phyloP scores from a whole-genome alignment of 2,113 vertebrate species.

The Serilophus lunatus region DNA sequence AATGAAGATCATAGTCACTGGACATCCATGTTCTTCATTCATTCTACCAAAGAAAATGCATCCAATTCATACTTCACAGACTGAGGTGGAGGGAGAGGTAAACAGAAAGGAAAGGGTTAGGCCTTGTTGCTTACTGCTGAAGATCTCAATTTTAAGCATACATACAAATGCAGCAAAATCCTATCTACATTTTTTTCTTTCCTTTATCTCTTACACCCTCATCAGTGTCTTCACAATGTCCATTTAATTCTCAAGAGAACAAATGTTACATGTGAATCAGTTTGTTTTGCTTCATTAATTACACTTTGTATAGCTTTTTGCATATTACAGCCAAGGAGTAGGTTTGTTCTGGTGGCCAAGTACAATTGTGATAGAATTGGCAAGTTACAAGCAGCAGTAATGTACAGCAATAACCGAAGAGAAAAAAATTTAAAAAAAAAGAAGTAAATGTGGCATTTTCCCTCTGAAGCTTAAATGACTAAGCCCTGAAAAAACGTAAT shows the following conservation, averaged over 20 bases:
- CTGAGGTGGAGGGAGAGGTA: accelerated
- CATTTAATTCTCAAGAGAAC: not conserved
- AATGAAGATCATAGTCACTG: not conserved
- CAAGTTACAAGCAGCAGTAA: not conserved
- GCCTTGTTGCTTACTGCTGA: not conserved
- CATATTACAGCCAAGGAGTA: not conserved
- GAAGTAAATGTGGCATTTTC: not conserved
- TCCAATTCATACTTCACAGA: not conserved
- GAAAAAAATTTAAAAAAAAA: not conserved
- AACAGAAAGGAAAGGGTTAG: not conserved
- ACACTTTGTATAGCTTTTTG: not conserved
- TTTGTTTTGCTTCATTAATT: not conserved
- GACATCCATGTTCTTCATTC: not conserved
- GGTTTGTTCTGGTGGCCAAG: not conserved
- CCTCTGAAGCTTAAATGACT: not conserved
- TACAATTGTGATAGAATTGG: not conserved
- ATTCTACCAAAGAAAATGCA: not conserved
- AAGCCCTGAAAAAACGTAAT: not conserved
- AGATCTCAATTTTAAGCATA: not conserved
- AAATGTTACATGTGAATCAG: not conserved
- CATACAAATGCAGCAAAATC: not conserved
- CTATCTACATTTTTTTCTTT: not conserved
- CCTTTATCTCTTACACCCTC: not conserved
- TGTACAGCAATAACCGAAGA: not conserved
- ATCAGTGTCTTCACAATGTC: not conserved